These are phyloP conservation scores for Triops longicaudatus DNA, from an alignment of 1,140 invertebrate genomes.

Conservation along the genomic window DNA sequence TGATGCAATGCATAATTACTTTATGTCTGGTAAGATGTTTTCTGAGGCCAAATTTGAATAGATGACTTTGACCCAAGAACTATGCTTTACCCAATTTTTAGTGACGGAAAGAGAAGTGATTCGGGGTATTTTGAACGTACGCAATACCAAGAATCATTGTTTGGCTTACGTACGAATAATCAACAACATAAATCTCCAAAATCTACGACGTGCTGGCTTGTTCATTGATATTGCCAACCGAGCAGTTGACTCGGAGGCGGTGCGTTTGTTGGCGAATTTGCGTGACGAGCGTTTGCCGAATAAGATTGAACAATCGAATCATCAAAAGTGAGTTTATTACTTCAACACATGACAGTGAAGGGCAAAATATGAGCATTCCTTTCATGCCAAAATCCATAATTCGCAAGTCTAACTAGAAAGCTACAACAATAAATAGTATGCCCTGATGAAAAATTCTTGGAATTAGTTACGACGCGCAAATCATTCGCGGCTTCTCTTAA, in stretches of 20 bases:
- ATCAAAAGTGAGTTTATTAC: conserved; percentile 57
- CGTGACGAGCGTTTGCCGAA: conserved; percentile 76
- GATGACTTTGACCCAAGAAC: no score
- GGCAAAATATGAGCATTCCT: no score
- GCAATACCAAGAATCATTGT: conserved; percentile 92
- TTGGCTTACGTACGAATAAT: conserved; percentile 83
- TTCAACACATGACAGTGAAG: not conserved
- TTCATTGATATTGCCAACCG: conserved; percentile 92
- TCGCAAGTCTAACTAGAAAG: no score
- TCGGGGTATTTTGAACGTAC: conserved; percentile 85
- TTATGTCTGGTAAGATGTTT: conserved; percentile 79
- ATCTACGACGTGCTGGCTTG: conserved; percentile 82
- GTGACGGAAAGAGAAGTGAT: conserved; percentile 97
- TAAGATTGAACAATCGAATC: conserved; percentile 79
- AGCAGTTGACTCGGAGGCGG: conserved; percentile 86
- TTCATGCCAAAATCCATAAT: no score
- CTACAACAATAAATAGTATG: no score
- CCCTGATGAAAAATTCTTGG: no score
- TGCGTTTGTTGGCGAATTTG: conserved; percentile 77
- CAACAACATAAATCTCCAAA: conserved; percentile 94
- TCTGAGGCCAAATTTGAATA: not conserved
- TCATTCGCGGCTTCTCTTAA: no score
- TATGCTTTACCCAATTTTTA: no score
- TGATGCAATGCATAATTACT: conserved; percentile 95
- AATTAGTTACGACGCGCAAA: no score